phyloP scores from a whole-genome alignment of 2,113 vertebrate species.

The Thinocorus orbignyianus region DNA sequence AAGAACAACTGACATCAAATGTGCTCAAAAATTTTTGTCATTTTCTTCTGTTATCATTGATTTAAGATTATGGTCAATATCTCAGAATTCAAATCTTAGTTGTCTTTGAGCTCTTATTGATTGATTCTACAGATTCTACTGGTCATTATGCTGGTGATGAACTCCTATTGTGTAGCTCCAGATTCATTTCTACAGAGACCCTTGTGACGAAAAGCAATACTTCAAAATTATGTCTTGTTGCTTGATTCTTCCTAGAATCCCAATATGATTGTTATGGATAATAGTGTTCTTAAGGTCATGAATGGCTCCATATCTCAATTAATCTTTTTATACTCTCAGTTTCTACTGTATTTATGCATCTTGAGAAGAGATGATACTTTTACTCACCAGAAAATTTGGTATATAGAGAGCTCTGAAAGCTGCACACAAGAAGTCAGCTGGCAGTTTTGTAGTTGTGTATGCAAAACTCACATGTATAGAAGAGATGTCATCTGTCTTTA shows the following conservation, averaged over 20 bases:
- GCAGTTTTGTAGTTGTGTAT: neutral
- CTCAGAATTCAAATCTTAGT: conserved; percentile 11
- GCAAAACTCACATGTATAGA: neutral
- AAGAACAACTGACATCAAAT: neutral
- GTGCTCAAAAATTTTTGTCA: neutral
- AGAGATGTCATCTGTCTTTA: neutral
- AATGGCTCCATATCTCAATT: neutral
- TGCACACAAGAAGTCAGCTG: neutral
- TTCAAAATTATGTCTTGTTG: conserved; percentile 27
- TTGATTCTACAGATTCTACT: conserved; percentile 2
- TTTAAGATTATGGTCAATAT: neutral
- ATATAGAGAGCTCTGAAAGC: neutral
- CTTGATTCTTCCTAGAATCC: neutral
- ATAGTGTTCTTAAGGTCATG: conserved; percentile 34
- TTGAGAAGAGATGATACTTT: neutral
- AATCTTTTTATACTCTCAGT: neutral
- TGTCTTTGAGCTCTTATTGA: neutral
- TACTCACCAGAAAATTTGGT: neutral
- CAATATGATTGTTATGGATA: conserved; percentile 29
- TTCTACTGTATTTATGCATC: conserved; percentile 17
- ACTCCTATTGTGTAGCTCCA: neutral
- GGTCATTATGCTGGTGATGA: neutral
- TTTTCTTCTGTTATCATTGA: conserved; percentile 6
- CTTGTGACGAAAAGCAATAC: conserved; percentile 6
- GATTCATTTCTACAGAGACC: neutral